A percentile compares a stretch with the other conserved stretches of the same genome.
phyloP scores from a whole-genome alignment of 1,140 invertebrate genomes.

The Chironomus tepperi region DNA sequence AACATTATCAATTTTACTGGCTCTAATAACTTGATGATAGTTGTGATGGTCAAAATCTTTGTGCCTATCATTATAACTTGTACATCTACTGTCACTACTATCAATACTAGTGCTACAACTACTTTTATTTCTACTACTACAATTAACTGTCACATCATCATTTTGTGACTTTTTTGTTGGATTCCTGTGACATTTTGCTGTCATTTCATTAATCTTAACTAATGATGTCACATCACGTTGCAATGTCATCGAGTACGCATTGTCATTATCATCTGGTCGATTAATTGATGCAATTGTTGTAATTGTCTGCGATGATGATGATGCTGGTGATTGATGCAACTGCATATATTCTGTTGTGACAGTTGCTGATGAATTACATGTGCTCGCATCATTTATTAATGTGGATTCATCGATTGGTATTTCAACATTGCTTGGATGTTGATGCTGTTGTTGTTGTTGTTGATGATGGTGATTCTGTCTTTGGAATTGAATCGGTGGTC shows the following conservation, averaged over 20 bases:
- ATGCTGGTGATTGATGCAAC: neutral
- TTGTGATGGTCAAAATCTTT: conserved; percentile 1
- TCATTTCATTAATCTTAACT: neutral
- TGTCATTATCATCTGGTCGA: conserved; percentile 14
- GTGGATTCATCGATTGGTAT: neutral
- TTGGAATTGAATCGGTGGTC: conserved; percentile 19
- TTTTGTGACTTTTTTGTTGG: too few species aligned
- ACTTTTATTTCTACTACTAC: neutral
- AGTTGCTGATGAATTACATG: neutral
- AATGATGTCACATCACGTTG: conserved; percentile 18
- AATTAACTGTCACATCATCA: neutral
- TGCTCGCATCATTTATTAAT: conserved; percentile 5
- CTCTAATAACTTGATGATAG: neutral
- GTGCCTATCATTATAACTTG: neutral
- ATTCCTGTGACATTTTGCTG: too few species aligned
- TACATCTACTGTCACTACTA: conserved; percentile 6
- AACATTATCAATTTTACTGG: neutral
- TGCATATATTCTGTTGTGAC: neutral
- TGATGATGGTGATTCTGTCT: conserved; percentile 17
- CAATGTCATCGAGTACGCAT: neutral
- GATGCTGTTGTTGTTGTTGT: neutral
- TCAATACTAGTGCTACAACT: neutral
- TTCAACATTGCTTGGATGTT: neutral
- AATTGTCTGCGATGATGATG: conserved; percentile 19
- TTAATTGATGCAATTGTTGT: conserved; percentile 20